phyloP scores from a whole-genome alignment of 1,140 invertebrate genomes.

The Pogonomyrmex barbatus region DNA sequence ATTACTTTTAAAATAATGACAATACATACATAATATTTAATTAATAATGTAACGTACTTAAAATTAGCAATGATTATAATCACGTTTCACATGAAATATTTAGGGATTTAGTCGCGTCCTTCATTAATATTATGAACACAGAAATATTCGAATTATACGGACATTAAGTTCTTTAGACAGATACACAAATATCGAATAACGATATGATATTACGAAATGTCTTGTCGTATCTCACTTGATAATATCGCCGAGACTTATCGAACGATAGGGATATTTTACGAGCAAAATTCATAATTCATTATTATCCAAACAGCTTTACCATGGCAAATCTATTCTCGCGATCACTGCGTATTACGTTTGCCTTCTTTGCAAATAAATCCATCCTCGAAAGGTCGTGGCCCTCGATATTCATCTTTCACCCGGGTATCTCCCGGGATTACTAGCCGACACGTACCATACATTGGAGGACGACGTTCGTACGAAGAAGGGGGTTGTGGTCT shows the following conservation, averaged over 20 bases:
- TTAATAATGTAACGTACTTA: background rate
- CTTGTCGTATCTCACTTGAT: background rate
- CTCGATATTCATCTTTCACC: background rate
- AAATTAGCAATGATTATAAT: background rate
- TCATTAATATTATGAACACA: background rate
- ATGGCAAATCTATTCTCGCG: background rate
- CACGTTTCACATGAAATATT: slow-evolving; percentile 2
- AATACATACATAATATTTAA: background rate
- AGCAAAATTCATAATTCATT: background rate
- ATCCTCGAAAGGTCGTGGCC: background rate
- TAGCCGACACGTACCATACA: slow-evolving; percentile 12
- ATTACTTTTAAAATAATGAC: slow-evolving; percentile 22
- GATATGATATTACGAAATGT: background rate
- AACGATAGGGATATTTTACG: slow-evolving; percentile 9
- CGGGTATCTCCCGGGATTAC: background rate
- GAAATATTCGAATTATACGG: background rate
- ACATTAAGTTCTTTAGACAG: background rate
- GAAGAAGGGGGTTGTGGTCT: slow-evolving; percentile 45
- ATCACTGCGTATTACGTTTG: background rate
- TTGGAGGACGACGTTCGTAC: background rate
- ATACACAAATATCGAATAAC: background rate
- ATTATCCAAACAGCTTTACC: background rate
- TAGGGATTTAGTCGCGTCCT: background rate
- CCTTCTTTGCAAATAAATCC: background rate
- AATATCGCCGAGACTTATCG: slow-evolving; percentile 7